Conservation (phyloP, 2,888 invertebrate genomes). For the Celastrina argiolus region DNA sequence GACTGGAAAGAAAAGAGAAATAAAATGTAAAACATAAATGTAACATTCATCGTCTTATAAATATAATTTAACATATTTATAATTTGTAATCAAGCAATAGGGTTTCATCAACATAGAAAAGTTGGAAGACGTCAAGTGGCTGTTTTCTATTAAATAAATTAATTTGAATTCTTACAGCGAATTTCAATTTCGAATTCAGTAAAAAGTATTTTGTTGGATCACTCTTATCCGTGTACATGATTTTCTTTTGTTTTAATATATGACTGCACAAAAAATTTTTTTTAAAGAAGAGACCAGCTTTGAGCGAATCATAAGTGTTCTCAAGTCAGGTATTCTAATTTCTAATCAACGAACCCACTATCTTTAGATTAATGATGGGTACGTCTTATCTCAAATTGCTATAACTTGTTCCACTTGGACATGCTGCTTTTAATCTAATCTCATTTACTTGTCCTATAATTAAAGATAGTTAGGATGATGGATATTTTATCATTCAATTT, state of each 20-base stretch:
- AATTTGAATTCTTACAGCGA: too few species aligned
- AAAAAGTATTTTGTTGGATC: too few species aligned
- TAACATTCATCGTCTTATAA: background rate
- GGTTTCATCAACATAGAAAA: too few species aligned
- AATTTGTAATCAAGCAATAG: too few species aligned
- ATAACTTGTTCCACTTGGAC: background rate
- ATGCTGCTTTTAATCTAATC: background rate
- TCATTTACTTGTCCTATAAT: conserved; percentile 7
- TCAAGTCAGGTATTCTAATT: background rate
- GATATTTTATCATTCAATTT: background rate
- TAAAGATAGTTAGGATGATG: background rate
- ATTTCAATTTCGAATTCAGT: too few species aligned
- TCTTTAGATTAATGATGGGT: conserved; percentile 4
- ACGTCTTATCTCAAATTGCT: background rate
- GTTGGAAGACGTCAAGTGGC: too few species aligned
- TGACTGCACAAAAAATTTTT: too few species aligned
- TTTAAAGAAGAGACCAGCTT: too few species aligned
- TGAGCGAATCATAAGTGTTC: background rate
- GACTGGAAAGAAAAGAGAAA: conserved; percentile 66
- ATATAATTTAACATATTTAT: too few species aligned
- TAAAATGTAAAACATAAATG: conserved; percentile 8
- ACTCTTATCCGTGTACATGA: too few species aligned
- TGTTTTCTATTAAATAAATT: too few species aligned
- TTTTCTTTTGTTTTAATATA: too few species aligned
- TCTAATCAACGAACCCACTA: conserved; percentile 4